phyloP scores from a whole-genome alignment of 2,113 vertebrate genomes.

The Ailurus styani region DNA sequence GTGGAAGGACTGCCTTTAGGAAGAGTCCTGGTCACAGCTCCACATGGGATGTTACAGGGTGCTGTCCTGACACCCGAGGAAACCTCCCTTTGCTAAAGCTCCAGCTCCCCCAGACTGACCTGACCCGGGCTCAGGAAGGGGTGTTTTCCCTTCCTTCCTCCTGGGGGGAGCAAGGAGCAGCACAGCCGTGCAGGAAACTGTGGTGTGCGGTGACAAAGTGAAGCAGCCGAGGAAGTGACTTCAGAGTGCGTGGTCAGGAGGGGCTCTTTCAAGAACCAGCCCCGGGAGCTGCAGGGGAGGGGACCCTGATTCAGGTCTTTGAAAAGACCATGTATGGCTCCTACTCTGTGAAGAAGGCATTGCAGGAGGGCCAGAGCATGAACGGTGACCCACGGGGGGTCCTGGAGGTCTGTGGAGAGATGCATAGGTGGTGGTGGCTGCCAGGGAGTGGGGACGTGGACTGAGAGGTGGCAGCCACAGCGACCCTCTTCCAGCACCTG shows the following conservation, averaged over 20 bases:
- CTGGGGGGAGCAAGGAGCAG: background rate
- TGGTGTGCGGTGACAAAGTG: background rate
- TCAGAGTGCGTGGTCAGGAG: background rate
- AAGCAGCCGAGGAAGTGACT: background rate
- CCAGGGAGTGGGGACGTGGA: background rate
- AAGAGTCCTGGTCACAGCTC: background rate
- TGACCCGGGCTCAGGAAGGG: background rate
- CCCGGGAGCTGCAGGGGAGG: background rate
- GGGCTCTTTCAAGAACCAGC: background rate
- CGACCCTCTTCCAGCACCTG: too few relatives aligned
- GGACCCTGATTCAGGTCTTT: background rate
- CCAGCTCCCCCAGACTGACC: background rate
- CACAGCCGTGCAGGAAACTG: background rate
- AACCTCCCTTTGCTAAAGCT: background rate
- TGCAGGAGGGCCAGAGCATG: too few relatives aligned
- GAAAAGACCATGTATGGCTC: background rate
- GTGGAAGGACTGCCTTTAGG: background rate
- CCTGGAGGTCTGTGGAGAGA: too few relatives aligned
- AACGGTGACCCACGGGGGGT: background rate
- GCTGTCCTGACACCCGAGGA: background rate
- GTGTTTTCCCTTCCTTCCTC: background rate
- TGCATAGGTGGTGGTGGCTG: background rate
- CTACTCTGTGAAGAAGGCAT: background rate
- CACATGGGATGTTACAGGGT: fast-evolving
- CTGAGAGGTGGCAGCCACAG: background rate